Conservation (phyloP, 2,113 vertebrate species). For the Bathybates hornii region DNA sequence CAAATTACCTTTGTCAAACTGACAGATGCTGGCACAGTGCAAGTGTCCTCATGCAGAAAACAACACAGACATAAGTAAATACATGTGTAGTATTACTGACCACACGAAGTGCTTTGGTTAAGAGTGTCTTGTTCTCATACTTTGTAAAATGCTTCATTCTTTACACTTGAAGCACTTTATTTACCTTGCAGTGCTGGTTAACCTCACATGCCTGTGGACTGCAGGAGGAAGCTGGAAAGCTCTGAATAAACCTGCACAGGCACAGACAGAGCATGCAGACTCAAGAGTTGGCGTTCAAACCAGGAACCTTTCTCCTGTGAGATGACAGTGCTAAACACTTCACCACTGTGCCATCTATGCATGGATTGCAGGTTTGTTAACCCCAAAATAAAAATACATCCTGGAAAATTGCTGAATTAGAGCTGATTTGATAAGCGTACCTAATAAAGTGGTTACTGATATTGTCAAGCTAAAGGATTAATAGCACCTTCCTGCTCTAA, state of each 20-base stretch:
- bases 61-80: neutral
- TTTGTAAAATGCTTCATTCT: neutral
- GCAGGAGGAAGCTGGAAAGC: neutral
- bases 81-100: neutral
- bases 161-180: neutral
- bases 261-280: neutral
- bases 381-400: neutral
- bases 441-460: neutral
- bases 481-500: neutral
- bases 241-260: neutral
- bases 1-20: neutral
- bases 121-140: neutral
- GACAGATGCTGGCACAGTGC: neutral
- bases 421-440: neutral
- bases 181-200: neutral
- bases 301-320: neutral
- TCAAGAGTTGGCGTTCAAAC: rapidly evolving
- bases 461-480: neutral
- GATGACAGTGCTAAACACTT: neutral
- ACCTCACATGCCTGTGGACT: neutral
- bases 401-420: neutral
- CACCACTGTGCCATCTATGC: neutral
- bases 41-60: neutral
- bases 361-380: neutral
- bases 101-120: neutral